These are phyloP conservation scores for Carassius gibelio DNA, from an alignment of 2,113 vertebrate species.

Conservation along the genomic window DNA sequence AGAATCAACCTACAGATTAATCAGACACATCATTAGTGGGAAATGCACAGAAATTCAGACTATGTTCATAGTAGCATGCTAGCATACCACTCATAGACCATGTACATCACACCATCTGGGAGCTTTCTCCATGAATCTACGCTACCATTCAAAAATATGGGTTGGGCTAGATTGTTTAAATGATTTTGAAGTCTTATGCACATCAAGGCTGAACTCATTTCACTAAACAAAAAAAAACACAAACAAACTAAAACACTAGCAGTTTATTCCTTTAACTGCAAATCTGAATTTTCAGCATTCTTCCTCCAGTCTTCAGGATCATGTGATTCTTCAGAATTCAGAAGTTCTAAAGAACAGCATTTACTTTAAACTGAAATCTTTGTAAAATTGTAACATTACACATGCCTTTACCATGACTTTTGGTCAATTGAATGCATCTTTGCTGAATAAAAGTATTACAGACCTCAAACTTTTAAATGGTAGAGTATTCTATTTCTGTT, in stretches of 20 bases:
- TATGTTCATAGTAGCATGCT: background rate
- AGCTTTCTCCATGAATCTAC: background rate
- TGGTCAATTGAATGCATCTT: background rate
- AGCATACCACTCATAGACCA: background rate
- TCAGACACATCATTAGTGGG: background rate
- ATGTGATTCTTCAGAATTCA: background rate
- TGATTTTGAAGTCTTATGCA: background rate
- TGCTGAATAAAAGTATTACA: background rate
- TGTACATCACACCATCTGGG: background rate
- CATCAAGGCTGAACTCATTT: background rate
- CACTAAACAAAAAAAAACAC: background rate
- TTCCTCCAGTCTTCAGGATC: background rate
- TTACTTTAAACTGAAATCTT: background rate
- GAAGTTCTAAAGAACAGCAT: background rate
- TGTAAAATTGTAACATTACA: background rate
- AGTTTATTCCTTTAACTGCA: background rate
- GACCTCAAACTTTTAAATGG: background rate
- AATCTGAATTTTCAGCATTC: background rate
- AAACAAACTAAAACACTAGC: background rate
- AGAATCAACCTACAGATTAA: conserved; percentile 84
- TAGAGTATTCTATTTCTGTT: background rate
- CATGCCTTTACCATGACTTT: background rate
- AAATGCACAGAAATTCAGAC: background rate
- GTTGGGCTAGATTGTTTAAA: background rate
- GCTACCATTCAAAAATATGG: background rate